Evolutionary conservation across 2,113 vertebrate genomes (phyloP).

Genomic region (Datnioides undecimradiatus): DNA sequence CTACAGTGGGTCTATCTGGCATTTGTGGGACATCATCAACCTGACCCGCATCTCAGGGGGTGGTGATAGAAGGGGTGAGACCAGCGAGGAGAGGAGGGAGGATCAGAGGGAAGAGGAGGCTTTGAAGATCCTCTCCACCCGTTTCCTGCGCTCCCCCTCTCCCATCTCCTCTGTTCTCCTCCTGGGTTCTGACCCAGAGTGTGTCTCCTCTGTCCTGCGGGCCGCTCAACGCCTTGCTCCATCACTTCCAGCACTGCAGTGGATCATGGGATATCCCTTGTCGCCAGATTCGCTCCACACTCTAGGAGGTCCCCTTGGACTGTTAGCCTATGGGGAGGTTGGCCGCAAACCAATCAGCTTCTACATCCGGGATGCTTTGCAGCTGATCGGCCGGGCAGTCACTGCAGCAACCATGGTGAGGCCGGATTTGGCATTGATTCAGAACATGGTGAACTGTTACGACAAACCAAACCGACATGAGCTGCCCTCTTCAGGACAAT

Average conservation of each 20-base stretch:
- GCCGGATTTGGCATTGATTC: constrained; percentile 84
- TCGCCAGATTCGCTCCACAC: constrained; percentile 87
- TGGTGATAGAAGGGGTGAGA: constrained; percentile 51
- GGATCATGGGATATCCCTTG: constrained; percentile 93
- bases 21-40: constrained; percentile 81
- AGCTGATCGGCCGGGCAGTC: constrained; percentile 86
- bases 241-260: constrained; percentile 84
- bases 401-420: constrained; percentile 72
- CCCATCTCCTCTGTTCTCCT: constrained; percentile 86
- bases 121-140: constrained; percentile 77
- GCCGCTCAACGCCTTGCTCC: constrained; percentile 82
- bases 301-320: constrained; percentile 87
- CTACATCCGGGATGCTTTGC: constrained; percentile 87
- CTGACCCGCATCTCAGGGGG: constrained; percentile 64
- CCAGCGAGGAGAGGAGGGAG: constrained; percentile 76
- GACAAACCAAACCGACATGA: constrained; percentile 73
- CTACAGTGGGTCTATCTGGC: constrained; percentile 67
- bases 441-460: constrained; percentile 84
- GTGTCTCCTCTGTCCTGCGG: constrained; percentile 81
- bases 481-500: constrained; percentile 85
- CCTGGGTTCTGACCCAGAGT: constrained; percentile 87
- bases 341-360: constrained; percentile 88
- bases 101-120: constrained; percentile 80
- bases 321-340: constrained; percentile 92
- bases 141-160: constrained; percentile 74